Percentiles rank a stretch among this genome's conserved stretches.
Conservation (phyloP, 92 coral and sea anemone genomes). For the Actinernus sp. region DNA sequence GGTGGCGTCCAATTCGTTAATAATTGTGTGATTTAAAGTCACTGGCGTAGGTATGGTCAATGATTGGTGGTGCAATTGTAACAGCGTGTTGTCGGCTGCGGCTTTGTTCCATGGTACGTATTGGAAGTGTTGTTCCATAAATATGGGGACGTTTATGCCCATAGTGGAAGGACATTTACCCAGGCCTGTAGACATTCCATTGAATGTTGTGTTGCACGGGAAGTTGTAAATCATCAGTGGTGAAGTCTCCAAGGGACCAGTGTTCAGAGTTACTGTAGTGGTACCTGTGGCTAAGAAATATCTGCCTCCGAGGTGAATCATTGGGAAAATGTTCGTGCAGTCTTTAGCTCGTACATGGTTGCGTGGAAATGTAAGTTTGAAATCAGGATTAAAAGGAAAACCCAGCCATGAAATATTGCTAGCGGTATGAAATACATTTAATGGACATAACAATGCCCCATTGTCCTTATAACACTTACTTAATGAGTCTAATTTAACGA, state of each 20-base stretch:
- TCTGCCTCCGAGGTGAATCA: slow-evolving; percentile 11
- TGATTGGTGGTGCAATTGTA: background rate
- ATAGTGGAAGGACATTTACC: slow-evolving; percentile 1
- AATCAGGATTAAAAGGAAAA: background rate
- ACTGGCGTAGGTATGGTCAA: background rate
- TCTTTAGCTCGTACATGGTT: background rate
- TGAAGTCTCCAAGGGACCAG: background rate
- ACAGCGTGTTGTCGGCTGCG: background rate
- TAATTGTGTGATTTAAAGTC: background rate
- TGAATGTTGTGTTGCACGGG: slow-evolving; percentile 6
- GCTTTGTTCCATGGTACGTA: slow-evolving; percentile 9
- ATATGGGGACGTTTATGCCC: background rate
- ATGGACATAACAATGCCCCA: background rate
- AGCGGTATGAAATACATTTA: background rate
- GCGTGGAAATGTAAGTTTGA: background rate
- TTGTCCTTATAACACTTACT: background rate
- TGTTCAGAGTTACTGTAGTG: background rate
- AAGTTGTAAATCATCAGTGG: slow-evolving; percentile 9
- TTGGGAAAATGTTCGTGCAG: background rate
- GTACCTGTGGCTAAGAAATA: slow-evolving; percentile 1
- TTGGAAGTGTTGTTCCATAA: background rate
- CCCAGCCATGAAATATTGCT: background rate
- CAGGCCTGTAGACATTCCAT: slow-evolving; percentile 12
- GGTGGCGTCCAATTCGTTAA: background rate
- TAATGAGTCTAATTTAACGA: background rate